These are phyloP conservation scores for Pinctada fucata DNA, from an alignment of 2,888 invertebrate genomes.

Conservation along the genomic window DNA sequence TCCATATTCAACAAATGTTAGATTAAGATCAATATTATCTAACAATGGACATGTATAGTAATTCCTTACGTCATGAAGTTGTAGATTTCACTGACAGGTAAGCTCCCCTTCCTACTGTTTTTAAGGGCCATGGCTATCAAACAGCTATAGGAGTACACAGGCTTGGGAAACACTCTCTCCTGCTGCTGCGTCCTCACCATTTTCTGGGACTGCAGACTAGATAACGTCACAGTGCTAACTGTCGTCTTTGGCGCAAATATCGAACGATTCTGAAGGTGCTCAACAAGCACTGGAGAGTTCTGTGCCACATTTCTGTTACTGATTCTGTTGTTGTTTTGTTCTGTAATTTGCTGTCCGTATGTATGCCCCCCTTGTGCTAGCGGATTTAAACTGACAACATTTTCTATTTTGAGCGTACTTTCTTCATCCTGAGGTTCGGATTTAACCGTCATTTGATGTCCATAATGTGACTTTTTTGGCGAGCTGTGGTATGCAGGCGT, in stretches of 20 bases:
- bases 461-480: slow-evolving; percentile 16
- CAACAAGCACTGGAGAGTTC: slow-evolving; percentile 64
- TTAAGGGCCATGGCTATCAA: slow-evolving; percentile 98
- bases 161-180: slow-evolving; percentile 87
- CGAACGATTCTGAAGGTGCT: slow-evolving; percentile 52
- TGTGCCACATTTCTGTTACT: slow-evolving; percentile 49
- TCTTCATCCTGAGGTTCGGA: not conserved
- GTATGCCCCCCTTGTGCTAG: not conserved
- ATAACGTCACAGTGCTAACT: slow-evolving; percentile 17
- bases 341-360: slow-evolving; percentile 14
- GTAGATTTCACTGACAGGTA: slow-evolving; percentile 98
- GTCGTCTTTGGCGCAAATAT: slow-evolving; percentile 8
- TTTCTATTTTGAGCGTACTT: slow-evolving; percentile 12
- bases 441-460: not conserved
- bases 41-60: not conserved
- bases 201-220: slow-evolving; percentile 24
- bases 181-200: slow-evolving; percentile 17
- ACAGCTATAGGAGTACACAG: slow-evolving; percentile 98
- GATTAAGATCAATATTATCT: too few relatives aligned
- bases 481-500: slow-evolving; percentile 23
- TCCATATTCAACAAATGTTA: too few relatives aligned
- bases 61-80: slow-evolving; percentile 96
- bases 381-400: slow-evolving; percentile 16
- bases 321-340: slow-evolving; percentile 25
- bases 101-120: slow-evolving; percentile 93